Evolutionary conservation across 2,797 vertebrate species (phyloP).

Genomic region (Amblyopsis hoosieri): DNA sequence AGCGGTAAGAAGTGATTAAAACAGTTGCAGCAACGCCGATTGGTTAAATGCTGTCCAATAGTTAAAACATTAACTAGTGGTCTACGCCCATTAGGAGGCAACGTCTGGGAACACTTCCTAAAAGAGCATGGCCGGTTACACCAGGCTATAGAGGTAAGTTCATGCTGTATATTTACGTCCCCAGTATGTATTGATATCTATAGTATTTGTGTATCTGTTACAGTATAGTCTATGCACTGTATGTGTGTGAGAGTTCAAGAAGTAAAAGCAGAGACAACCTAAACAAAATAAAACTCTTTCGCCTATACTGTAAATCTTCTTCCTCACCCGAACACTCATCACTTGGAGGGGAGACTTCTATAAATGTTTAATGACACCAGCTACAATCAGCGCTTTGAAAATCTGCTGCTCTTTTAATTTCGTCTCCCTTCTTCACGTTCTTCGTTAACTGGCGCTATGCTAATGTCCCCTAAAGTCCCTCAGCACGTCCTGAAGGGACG

Average conservation of each 20-base stretch:
- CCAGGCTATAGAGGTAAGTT: too few relatives aligned
- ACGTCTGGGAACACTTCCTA: too few relatives aligned
- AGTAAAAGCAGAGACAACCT: constrained; percentile 21
- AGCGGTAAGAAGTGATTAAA: too few relatives aligned
- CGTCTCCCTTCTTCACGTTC: constrained; percentile 71
- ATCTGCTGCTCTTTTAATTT: constrained; percentile 94
- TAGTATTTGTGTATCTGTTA: too few relatives aligned
- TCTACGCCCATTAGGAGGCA: too few relatives aligned
- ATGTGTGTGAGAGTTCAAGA: constrained; percentile 3
- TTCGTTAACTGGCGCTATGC: constrained; percentile 90
- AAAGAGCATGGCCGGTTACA: too few relatives aligned
- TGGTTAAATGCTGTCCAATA: too few relatives aligned
- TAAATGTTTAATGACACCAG: constrained; percentile 97
- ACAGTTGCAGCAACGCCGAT: too few relatives aligned
- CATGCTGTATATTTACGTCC: too few relatives aligned
- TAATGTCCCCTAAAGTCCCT: constrained; percentile 91
- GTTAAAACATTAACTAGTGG: too few relatives aligned
- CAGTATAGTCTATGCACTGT: neutral
- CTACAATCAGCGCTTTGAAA: constrained; percentile 93
- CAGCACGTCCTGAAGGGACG: constrained; percentile 90
- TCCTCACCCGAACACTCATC: constrained; percentile 90
- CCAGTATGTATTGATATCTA: too few relatives aligned
- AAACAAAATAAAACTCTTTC: constrained; percentile 74
- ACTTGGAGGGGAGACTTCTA: constrained; percentile 88
- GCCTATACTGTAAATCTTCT: constrained; percentile 82